Base-by-base conservation (phyloP, 2,888 invertebrate genomes). In the Drosophila anomelani region DNA sequence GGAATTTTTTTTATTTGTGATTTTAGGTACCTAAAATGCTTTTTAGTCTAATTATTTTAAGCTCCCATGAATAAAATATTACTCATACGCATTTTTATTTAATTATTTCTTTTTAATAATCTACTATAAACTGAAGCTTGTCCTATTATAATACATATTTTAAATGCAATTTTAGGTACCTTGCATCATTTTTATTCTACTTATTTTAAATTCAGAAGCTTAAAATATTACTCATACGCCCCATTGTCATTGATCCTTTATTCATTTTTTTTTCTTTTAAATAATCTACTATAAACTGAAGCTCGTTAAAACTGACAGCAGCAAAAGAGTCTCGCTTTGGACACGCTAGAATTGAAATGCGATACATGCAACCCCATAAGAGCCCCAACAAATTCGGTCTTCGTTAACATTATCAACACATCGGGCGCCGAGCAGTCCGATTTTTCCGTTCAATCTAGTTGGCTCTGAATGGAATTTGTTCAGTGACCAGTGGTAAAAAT, bases 321-420 rank as follows among this genome's bases (percentile, higher is more conserved):
- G 62, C 56, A 59, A 53, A 75, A 44, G 43, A 69, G 47, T 55
- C 43, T 46, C 39, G 58, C 55, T 56, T 61, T 69, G 49, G 73
- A 78, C 74, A 86, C 76, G 81, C 81, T 75, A 84, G 87, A 81
- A 86, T 78, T 75, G 75, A 85, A 83, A 88, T 76, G 72, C 57
- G 75, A 74, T 49, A 46, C 51, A 73, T 47, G 59, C 56, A 73
- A 38, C 36, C 9, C n/a, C 47, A 26, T 3, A 66, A 43, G 57
- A 63, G 44, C 55, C 55, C 63, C 57, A 55, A 55, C 60, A 75
- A 70, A 68, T 74, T 57, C 57, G 66, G 41, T 62, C 56, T 75
- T 77, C 71, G 72, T 66, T 63, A 68, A 76, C 68, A 80, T 88
- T 70, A 78, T 75, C 75, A 85, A 55, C 61, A 67, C 63, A 64